phyloP scores from a whole-genome alignment of 2,797 vertebrate genomes.

The Falco naumanni region DNA sequence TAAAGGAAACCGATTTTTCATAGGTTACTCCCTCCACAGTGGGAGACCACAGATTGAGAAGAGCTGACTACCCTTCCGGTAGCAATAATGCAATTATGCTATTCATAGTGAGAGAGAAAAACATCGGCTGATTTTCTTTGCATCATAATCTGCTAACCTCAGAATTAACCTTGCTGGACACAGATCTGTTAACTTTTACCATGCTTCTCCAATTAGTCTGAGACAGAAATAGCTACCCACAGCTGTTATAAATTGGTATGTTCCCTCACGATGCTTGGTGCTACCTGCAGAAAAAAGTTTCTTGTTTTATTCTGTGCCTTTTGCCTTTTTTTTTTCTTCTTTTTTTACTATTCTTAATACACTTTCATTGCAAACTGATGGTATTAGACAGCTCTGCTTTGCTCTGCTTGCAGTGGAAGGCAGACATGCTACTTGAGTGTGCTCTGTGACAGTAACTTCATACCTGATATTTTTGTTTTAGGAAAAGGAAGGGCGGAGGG shows the following conservation, averaged over 20 bases:
- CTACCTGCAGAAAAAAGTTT: neutral
- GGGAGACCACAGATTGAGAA: conserved; percentile 54
- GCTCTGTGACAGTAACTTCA: neutral
- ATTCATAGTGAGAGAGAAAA: conserved; percentile 39
- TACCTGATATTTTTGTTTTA: neutral
- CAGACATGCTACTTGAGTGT: neutral
- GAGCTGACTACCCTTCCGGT: conserved; percentile 35
- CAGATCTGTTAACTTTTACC: conserved; percentile 54
- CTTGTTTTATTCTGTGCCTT: conserved; percentile 31
- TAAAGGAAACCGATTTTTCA: conserved; percentile 39
- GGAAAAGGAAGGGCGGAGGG: conserved; percentile 34
- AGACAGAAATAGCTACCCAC: conserved; percentile 58
- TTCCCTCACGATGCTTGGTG: neutral
- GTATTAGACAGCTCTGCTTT: neutral
- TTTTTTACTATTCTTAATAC: conserved; percentile 8
- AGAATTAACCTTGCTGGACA: conserved; percentile 58
- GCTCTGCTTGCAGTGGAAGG: conserved; percentile 29
- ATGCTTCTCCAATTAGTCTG: conserved; percentile 14
- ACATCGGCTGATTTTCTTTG: conserved; percentile 36
- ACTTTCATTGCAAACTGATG: neutral
- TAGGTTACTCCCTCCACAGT: conserved; percentile 37
- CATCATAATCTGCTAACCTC: conserved; percentile 52
- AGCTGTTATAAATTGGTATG: conserved; percentile 47
- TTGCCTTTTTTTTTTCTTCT: neutral
- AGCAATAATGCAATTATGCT: neutral